Evolutionary conservation across 2,888 invertebrate genomes (phyloP), one percentile per base, ranked within the genome.

Genomic region (Polydrusus tereticollis): DNA sequence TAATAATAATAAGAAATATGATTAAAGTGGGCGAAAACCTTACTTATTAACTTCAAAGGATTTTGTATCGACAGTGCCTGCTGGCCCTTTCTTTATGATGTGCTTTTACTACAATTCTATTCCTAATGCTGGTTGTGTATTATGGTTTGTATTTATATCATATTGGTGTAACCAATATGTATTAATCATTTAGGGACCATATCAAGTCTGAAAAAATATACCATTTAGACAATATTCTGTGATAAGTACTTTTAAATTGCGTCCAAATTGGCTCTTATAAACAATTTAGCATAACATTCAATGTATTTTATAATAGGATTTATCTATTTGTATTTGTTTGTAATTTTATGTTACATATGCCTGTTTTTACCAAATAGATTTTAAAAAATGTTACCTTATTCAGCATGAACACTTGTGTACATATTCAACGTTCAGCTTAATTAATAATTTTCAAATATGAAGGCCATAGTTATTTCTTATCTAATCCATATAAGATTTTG

Each of bases 221-320:
- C 41, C 20, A 41, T 62, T 47, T 62, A 62, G 62, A 43, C 26
- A 43, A 33, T 47, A 45, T 47, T 45, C 62, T 62, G 62, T 62
- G 62, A 62, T 62, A 62, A 62, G 62, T 62, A 62, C n/a, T 29
- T 47, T 62, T 62, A 62, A 26, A 45, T 62, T 43, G 45, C 62
- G 45, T 45, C 62, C 38, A 58, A 57, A 58, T 38, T 41, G 2
- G 21, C n/a, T 58, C n/a, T n/a, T n/a, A n/a, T n/a, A n/a, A 38
- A 41, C 20, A 21, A 23, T 21, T 12, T 21, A 18, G n/a, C n/a
- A n/a, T n/a, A n/a, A n/a, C n/a, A 58, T 12, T 10, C 16, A 58
- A n/a, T 58, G 2, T 50, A 26, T 36, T 10, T 10, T 43, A 16
- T 5, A 43, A 23, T 47, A 23, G 47, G 23, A 21, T 21, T 6